Conservation (phyloP, 1,140 invertebrate species). For the Drosophila santomea region DNA sequence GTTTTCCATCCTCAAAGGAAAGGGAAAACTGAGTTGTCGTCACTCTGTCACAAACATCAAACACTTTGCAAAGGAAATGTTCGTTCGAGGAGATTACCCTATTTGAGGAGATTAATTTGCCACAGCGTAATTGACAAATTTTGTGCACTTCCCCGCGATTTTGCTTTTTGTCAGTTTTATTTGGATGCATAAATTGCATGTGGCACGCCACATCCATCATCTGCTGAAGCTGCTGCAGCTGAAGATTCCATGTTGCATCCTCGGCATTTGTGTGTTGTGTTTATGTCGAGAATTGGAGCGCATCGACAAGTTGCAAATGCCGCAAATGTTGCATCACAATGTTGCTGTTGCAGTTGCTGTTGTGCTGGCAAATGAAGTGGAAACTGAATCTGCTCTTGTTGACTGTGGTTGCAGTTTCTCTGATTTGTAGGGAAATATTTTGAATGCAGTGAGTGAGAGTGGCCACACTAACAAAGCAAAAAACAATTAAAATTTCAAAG, state of each 20-base stretch:
- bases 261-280: constrained; percentile 13
- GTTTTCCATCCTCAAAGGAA: constrained; percentile 1
- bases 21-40: constrained; percentile 14
- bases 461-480: too few relatives aligned
- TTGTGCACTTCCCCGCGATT: constrained; percentile 21
- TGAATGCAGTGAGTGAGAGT: not conserved
- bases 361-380: constrained; percentile 21
- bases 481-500: too few relatives aligned
- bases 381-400: constrained; percentile 8
- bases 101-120: constrained; percentile 41
- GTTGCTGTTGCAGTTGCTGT: constrained; percentile 7
- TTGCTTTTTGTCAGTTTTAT: constrained; percentile 25
- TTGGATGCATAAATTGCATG: constrained; percentile 39
- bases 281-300: constrained; percentile 65
- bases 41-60: constrained; percentile 18
- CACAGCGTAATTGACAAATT: constrained; percentile 60
- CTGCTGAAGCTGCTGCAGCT: constrained; percentile 5
- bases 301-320: constrained; percentile 54
- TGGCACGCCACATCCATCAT: constrained; percentile 45
- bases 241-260: constrained; percentile 3
- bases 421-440: not conserved
- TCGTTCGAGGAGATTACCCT: not conserved
- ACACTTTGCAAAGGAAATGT: constrained; percentile 25
- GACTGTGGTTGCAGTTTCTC: not conserved
- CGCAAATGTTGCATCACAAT: constrained; percentile 62